A percentile compares a stretch with the other conserved stretches of the same genome.
Conservation (phyloP, 2,113 vertebrate species). For the Ranitomeya variabilis region DNA sequence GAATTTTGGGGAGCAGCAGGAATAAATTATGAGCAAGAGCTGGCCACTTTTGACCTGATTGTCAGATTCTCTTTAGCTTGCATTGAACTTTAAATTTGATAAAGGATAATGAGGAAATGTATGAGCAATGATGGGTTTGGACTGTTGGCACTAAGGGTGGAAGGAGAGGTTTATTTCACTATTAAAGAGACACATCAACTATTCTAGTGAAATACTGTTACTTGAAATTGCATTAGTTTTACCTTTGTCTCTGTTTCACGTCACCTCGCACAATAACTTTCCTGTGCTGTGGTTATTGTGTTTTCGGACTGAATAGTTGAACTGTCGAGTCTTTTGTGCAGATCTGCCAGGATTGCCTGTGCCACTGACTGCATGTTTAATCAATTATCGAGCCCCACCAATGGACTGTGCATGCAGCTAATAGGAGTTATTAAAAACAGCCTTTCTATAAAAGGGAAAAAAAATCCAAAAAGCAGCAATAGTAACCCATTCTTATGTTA, state of each 20-base stretch:
- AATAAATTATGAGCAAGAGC: no score
- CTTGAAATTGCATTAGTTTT: background rate
- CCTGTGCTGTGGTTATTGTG: background rate
- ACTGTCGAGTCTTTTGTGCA: background rate
- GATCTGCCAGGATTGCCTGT: background rate
- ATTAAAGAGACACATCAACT: background rate
- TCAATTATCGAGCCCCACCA: background rate
- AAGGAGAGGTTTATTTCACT: no score
- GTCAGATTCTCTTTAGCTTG: no score
- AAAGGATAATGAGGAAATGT: no score
- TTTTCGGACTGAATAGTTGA: background rate
- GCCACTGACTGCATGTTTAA: constrained; percentile 21
- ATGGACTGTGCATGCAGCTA: background rate
- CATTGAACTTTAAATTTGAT: no score
- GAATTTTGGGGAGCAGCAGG: no score
- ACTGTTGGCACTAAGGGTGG: no score
- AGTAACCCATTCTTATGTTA: constrained; percentile 11
- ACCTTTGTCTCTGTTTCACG: background rate
- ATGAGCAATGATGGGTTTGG: no score
- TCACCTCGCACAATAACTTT: background rate
- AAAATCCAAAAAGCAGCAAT: background rate
- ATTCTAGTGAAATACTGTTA: background rate
- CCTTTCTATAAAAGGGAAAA: background rate
- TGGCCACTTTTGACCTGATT: no score
- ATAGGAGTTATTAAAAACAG: constrained; percentile 37